Conservation (phyloP, 2,797 vertebrate genomes). For the Cyprinella venusta region DNA sequence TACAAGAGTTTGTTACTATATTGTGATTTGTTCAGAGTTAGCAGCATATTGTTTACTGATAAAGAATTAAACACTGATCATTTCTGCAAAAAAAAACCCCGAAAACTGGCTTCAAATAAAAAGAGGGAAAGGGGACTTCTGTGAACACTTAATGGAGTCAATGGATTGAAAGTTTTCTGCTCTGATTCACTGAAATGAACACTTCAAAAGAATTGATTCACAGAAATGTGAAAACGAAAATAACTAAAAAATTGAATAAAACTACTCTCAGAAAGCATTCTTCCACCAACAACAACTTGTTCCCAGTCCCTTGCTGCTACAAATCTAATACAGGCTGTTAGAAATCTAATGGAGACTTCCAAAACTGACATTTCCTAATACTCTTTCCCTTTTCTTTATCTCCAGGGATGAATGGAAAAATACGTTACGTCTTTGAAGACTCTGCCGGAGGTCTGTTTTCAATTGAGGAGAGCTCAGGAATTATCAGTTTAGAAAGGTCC, state of each 20-base stretch:
- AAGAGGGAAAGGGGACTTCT: not conserved
- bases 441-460: constrained; percentile 84
- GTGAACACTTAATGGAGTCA: no score
- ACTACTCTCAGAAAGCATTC: not conserved
- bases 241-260: not conserved
- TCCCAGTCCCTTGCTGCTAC: not conserved
- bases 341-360: constrained; percentile 13
- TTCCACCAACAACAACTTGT: not conserved
- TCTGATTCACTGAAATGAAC: not conserved
- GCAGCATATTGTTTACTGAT: not conserved
- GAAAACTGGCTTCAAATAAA: no score
- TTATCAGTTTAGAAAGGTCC: constrained; percentile 79
- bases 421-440: constrained; percentile 79
- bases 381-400: constrained; percentile 27
- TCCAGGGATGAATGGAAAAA: constrained; percentile 81
- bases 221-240: not conserved
- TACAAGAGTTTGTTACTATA: no score
- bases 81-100: not conserved
- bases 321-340: not conserved
- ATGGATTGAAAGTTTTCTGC: not conserved
- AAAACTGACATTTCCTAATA: constrained; percentile 2
- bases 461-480: constrained; percentile 81
- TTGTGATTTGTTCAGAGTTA: no score
- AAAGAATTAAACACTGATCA: not conserved
- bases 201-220: not conserved